Evolutionary conservation across 2,797 vertebrate genomes (phyloP).

Genomic region (Rhinoraja longicauda): DNA sequence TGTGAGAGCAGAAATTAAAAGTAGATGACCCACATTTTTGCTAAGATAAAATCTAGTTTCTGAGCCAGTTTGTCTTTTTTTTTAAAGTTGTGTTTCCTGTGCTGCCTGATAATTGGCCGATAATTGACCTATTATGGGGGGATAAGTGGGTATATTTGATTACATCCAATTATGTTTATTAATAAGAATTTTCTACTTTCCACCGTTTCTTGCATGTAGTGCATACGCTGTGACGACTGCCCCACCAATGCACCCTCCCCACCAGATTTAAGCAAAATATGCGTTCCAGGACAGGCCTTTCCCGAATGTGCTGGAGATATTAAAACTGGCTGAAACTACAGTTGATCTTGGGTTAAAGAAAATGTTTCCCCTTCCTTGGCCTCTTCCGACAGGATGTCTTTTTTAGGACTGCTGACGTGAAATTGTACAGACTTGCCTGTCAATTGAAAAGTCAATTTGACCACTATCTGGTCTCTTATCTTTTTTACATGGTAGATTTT

Average conservation of each 20-base stretch:
- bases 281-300: not conserved
- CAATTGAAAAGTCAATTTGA: not conserved
- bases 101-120: not conserved
- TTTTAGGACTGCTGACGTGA: not conserved
- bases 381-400: not conserved
- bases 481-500: not conserved
- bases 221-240: not conserved
- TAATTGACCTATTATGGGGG: not conserved
- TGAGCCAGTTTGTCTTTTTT: not conserved
- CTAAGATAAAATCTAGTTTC: not conserved
- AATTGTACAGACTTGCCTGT: not conserved
- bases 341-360: not conserved
- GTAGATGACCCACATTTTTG: not conserved
- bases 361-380: conserved; percentile 20
- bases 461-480: not conserved
- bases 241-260: not conserved
- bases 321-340: not conserved
- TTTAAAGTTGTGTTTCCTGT: not conserved
- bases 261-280: not conserved
- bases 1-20: not conserved
- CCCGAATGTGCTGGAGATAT: not conserved
- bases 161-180: conserved; percentile 3
- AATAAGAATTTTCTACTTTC: not conserved
- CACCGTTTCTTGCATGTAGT: not conserved
- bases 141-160: not conserved